Conservation (phyloP, 2,113 vertebrate species). For the Phainopepla nitens region DNA sequence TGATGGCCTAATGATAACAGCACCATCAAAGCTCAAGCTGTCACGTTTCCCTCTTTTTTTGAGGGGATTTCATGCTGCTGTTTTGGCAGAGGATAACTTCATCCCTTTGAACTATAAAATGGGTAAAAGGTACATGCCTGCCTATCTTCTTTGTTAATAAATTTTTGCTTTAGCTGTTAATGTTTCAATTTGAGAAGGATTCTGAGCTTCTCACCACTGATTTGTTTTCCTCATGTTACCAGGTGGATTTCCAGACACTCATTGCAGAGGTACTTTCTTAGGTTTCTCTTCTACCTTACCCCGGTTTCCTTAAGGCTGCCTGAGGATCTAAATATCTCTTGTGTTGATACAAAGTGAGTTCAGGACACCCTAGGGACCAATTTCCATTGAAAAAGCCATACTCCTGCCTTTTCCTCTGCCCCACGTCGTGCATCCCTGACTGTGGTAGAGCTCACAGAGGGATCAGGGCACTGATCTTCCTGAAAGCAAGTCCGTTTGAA, state of each 20-base stretch:
- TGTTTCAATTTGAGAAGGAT: not conserved
- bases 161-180: not conserved
- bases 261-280: not conserved
- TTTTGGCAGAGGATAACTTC: not conserved
- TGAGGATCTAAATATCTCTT: not conserved
- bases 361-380: not conserved
- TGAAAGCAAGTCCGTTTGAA: not conserved
- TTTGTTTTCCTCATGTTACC: not conserved
- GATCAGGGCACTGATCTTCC: not conserved
- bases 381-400: not conserved
- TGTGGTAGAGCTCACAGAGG: not conserved
- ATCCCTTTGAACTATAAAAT: not conserved
- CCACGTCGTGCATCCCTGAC: rapidly evolving
- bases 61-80: not conserved
- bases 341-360: not conserved
- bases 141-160: not conserved
- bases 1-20: not conserved
- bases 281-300: not conserved
- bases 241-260: not conserved
- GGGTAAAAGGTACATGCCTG: not conserved
- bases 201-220: not conserved
- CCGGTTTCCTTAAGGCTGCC: not conserved
- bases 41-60: not conserved
- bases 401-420: not conserved
- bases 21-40: not conserved